Evolutionary conservation across 37 sponge, comb jelly and placozoan genomes (phyloP), one percentile per base, ranked within the genome.

Genomic region (Crambe crambe): DNA sequence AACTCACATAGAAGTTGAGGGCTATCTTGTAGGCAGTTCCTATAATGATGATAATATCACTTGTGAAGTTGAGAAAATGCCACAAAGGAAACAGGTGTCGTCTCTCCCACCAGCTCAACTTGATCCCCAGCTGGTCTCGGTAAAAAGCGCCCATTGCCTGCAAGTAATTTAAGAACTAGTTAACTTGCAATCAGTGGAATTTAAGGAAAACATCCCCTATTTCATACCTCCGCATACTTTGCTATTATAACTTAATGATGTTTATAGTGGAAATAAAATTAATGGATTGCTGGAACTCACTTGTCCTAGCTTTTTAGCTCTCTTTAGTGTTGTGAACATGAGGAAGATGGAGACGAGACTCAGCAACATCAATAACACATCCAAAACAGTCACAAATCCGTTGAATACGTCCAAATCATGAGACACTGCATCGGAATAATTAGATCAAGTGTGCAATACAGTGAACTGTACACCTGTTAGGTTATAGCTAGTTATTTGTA

Each of bases 101-200:
- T 42, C 81, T 41, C 25, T 80, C 87, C 56, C 58, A 80, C 87
- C 87, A 86, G 68, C 81, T 80, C 60, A 86, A 58, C 41, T 72
- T 2, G 25, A 86, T 58, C 18, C 62, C 20, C 47, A 86, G 76
- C 54, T 74, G 17, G 36, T 56, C 37, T 1, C 66, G 59, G 37
- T 86, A 86, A 59, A 86, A 86, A 3, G 22, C 32, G 21, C 81
- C 81, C 75, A 86, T 80, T 39, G 87, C 87, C 87, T 86, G 43
- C 36, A 17, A 56, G 56, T 18, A 58, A 54, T 68, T 37, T 8
- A 63, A 54, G 56, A 20, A 54, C 18, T 20, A 54, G 18, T 20
- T 54, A 54, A 54, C 56, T 20, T 20, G 10, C 10, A 10, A n/a
- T n/a, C n/a, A n/a, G n/a, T n/a, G n/a, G n/a, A n/a, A n/a, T n/a